These are phyloP conservation scores for Hydrotaea cyrtoneurina DNA, from an alignment of 2,888 invertebrate species.

Conservation along the genomic window DNA sequence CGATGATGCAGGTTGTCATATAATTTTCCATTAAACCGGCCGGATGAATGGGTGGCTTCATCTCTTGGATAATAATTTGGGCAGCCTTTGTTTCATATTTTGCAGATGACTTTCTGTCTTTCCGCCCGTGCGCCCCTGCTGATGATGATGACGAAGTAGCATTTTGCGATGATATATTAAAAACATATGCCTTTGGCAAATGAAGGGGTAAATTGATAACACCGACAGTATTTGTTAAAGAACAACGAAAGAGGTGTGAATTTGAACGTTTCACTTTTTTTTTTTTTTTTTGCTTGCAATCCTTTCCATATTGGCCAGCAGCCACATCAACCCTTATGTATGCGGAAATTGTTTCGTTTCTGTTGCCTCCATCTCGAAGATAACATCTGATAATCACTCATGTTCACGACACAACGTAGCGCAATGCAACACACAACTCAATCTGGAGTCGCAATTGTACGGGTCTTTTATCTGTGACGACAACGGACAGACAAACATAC, in stretches of 20 bases:
- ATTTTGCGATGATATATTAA: constrained; percentile 44
- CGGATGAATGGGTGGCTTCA: constrained; percentile 19
- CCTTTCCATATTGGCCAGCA: constrained; percentile 49
- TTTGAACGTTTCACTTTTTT: not conserved
- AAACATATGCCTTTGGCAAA: constrained; percentile 57
- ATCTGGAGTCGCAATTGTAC: constrained; percentile 52
- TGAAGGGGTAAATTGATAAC: constrained; percentile 57
- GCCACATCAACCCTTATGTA: constrained; percentile 57
- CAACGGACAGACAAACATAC: constrained; percentile 38
- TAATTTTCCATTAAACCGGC: constrained; percentile 25
- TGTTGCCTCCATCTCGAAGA: constrained; percentile 36
- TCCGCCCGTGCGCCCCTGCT: constrained; percentile 8
- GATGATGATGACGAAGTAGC: constrained; percentile 24
- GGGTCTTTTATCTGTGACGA: constrained; percentile 60
- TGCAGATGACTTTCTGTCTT: constrained; percentile 58
- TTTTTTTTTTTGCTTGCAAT: constrained; percentile 43
- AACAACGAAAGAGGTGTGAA: constrained; percentile 39
- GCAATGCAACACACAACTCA: constrained; percentile 17
- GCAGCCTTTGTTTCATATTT: constrained; percentile 39
- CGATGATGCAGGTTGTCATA: constrained; percentile 48
- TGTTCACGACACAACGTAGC: not conserved
- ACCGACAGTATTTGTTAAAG: constrained; percentile 45
- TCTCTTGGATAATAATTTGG: constrained; percentile 31
- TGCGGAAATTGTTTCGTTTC: constrained; percentile 43
- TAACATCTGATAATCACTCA: constrained; percentile 66